Conservation (phyloP, 2,888 invertebrate species). For the Erpobdella octoculata region DNA sequence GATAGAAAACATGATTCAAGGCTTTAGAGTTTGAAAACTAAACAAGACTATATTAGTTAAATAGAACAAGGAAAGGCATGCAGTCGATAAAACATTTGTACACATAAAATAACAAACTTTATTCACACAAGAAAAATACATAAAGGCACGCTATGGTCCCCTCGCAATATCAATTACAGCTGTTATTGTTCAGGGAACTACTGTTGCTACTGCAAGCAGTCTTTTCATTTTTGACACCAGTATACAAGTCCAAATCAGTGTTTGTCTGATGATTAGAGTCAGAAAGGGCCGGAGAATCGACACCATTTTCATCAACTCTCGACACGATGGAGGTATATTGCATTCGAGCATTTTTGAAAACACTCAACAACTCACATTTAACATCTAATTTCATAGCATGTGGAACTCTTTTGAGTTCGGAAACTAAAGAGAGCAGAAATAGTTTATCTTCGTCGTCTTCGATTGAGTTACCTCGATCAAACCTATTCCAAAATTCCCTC, state of each 20-base stretch:
- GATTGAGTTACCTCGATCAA: background rate
- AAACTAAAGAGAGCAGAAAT: constrained; percentile 13
- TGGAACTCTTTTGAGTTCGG: constrained; percentile 9
- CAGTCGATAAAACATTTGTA: too few relatives aligned
- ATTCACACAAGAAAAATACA: too few relatives aligned
- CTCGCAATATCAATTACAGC: too few relatives aligned
- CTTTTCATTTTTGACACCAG: background rate
- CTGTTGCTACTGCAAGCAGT: background rate
- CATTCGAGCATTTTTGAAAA: constrained; percentile 21
- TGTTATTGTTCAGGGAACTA: background rate
- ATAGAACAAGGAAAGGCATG: too few relatives aligned
- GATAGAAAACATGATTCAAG: too few relatives aligned
- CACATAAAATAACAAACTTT: too few relatives aligned
- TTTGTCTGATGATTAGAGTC: background rate
- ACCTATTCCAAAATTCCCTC: background rate
- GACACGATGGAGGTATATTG: constrained; percentile 6
- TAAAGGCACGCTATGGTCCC: too few relatives aligned
- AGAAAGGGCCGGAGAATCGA: background rate
- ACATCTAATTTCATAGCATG: constrained; percentile 18
- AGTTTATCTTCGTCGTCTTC: constrained; percentile 22
- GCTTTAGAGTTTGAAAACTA: too few relatives aligned
- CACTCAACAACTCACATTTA: constrained; percentile 22
- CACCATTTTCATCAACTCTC: constrained; percentile 1
- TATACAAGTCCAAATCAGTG: background rate
- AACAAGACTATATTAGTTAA: too few relatives aligned